phyloP scores from a whole-genome alignment of 2,113 vertebrate species.

The Neodon shergylaensis region DNA sequence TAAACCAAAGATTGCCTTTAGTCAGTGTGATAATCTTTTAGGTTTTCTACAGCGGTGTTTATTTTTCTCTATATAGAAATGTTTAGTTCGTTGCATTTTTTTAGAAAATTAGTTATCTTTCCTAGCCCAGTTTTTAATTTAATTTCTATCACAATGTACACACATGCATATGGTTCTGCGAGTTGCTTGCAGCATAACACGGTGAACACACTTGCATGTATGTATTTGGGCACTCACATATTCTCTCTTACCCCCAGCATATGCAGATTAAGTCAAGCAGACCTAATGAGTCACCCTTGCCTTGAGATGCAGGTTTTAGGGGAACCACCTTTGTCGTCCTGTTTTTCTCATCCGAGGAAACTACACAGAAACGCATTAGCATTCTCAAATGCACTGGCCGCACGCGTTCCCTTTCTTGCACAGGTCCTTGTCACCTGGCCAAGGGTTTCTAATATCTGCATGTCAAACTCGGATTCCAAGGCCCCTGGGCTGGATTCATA shows the following conservation, averaged over 20 bases:
- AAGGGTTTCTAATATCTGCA: constrained; percentile 46
- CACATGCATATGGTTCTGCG: too few relatives aligned
- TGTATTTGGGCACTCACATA: not conserved
- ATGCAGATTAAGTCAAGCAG: not conserved
- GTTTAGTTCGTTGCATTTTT: constrained; percentile 30
- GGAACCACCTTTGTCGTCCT: not conserved
- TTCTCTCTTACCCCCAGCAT: not conserved
- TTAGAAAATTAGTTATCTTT: not conserved
- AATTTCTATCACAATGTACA: too few relatives aligned
- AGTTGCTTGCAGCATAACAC: not conserved
- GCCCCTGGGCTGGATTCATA: constrained; percentile 60
- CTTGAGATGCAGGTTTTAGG: constrained; percentile 38
- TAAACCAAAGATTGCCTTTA: constrained; percentile 56
- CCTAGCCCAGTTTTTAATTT: not conserved
- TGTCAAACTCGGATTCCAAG: constrained; percentile 64
- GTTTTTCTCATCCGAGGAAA: constrained; percentile 37
- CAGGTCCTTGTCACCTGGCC: constrained; percentile 49
- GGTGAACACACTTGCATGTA: too few relatives aligned
- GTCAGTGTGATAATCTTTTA: constrained; percentile 58
- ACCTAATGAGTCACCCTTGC: constrained; percentile 24
- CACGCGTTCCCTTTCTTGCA: not conserved
- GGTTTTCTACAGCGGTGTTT: not conserved
- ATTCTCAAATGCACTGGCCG: constrained; percentile 35
- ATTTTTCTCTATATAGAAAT: constrained; percentile 69
- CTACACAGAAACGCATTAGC: constrained; percentile 34